phyloP scores from a whole-genome alignment of 53 echinoderm and acorn worm species.

The Crossaster papposus region DNA sequence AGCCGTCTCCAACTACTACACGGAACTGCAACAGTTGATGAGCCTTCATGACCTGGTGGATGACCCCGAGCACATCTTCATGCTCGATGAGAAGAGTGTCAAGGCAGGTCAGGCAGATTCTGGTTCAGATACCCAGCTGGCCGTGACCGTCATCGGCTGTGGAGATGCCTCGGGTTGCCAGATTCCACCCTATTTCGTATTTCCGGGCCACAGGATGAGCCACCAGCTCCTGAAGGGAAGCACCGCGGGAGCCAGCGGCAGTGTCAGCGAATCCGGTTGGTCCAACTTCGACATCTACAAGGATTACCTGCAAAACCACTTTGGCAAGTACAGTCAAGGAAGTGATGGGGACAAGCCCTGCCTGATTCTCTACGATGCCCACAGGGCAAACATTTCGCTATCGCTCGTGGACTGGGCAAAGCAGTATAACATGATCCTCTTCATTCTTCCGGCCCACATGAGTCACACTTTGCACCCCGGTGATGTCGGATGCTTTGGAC shows the following conservation, averaged over 20 bases:
- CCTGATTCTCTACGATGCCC: conserved; percentile 11
- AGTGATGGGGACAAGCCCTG: neutral
- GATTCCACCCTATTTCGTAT: conserved; percentile 44
- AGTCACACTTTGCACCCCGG: conserved; percentile 34
- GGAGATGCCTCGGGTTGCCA: conserved; percentile 33
- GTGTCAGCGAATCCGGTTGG: conserved; percentile 4
- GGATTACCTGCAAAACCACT: conserved; percentile 8
- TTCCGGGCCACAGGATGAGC: conserved; percentile 8
- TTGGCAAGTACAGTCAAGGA: neutral
- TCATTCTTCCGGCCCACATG: conserved; percentile 21
- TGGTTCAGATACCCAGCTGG: neutral
- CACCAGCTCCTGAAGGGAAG: neutral
- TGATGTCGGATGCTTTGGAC: conserved; percentile 41
- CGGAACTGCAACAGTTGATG: conserved; percentile 22
- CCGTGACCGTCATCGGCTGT: conserved; percentile 2
- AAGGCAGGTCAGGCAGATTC: neutral
- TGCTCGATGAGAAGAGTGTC: conserved; percentile 16
- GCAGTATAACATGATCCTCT: conserved; percentile 12
- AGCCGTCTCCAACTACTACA: conserved; percentile 6
- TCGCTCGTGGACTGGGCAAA: conserved; percentile 15
- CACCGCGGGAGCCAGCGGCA: conserved; percentile 5
- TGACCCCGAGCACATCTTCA: conserved; percentile 24
- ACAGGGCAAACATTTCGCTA: neutral
- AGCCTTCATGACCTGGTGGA: conserved; percentile 11
- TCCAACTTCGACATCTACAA: conserved; percentile 3